These are phyloP conservation scores for Potamarius usumacintae DNA, from an alignment of 2,113 vertebrate genomes.

Conservation along the genomic window DNA sequence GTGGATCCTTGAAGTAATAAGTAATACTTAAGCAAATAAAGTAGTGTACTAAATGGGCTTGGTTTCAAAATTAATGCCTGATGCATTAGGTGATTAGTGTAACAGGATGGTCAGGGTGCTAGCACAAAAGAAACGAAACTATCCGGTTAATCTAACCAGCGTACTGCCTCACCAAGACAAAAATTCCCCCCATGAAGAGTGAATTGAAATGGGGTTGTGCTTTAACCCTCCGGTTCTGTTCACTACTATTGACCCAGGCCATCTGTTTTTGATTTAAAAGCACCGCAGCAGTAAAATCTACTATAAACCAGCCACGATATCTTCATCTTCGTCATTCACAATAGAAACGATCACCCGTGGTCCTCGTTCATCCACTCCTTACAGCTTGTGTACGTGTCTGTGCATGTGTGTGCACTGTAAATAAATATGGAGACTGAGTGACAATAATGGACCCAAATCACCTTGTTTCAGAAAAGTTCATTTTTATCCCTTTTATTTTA, in stretches of 20 bases:
- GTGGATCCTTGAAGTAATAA: background rate
- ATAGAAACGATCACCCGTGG: background rate
- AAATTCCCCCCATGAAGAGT: background rate
- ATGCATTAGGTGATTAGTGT: background rate
- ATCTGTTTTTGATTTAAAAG: background rate
- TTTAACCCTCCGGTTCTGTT: background rate
- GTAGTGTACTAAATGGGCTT: conserved; percentile 6
- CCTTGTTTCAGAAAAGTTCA: background rate
- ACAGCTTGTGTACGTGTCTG: background rate
- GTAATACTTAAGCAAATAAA: background rate
- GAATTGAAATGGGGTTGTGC: background rate
- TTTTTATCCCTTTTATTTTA: background rate
- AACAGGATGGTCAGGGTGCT: background rate
- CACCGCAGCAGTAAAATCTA: background rate
- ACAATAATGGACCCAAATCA: background rate
- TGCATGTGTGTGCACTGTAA: background rate
- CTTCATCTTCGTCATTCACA: background rate
- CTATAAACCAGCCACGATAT: background rate
- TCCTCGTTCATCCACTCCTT: conserved; percentile 1
- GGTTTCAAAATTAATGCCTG: background rate
- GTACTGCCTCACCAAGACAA: background rate
- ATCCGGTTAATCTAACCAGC: background rate
- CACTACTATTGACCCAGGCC: background rate
- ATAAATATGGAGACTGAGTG: background rate
- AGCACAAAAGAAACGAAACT: background rate